Evolutionary conservation across 2,797 vertebrate species (phyloP).

Genomic region (Rachycentron canadum): DNA sequence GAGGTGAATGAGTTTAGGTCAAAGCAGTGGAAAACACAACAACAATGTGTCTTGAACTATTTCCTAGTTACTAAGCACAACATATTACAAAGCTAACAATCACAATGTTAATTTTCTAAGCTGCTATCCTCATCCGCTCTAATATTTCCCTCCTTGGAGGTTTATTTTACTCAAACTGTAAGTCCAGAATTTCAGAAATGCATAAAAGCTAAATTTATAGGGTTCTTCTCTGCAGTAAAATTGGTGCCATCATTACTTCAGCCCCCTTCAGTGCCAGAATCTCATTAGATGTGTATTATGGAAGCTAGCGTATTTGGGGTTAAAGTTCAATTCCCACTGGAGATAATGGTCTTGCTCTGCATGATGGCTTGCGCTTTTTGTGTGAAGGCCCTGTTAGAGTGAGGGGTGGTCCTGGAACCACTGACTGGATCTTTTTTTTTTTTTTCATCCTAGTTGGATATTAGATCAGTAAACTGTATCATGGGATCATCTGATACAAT

Average conservation of each 20-base stretch:
- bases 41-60: not conserved
- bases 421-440: not conserved
- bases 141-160: not conserved
- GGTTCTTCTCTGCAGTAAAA: not conserved
- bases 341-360: not conserved
- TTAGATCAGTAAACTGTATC: not conserved
- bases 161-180: no score
- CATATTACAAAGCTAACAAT: not conserved
- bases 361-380: slow-evolving; percentile 1
- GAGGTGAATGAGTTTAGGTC: no score
- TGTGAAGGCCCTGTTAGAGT: not conserved
- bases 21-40: no score
- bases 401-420: not conserved
- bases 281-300: not conserved
- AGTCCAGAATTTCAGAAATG: not conserved
- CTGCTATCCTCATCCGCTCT: not conserved
- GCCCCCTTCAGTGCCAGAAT: not conserved
- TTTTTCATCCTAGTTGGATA: not conserved
- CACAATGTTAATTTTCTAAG: not conserved
- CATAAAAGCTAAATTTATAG: not conserved
- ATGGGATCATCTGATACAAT: not conserved
- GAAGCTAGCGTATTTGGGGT: not conserved
- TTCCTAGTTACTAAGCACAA: not conserved
- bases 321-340: not conserved
- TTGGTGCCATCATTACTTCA: not conserved